Evolutionary conservation across 2,888 invertebrate genomes (phyloP).

Genomic region (Ophion costatus): DNA sequence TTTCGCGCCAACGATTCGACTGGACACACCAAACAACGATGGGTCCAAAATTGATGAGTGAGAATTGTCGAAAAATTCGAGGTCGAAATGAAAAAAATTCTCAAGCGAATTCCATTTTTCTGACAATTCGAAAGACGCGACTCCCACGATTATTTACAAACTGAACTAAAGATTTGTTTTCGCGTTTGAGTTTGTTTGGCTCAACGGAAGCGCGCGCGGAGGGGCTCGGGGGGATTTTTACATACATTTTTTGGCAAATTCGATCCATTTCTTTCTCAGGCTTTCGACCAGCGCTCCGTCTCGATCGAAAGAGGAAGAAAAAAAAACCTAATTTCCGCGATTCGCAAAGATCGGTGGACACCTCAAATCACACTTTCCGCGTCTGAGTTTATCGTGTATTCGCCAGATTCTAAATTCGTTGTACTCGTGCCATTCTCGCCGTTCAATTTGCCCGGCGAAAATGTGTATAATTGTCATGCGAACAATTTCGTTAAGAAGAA

Average conservation of each 20-base stretch:
- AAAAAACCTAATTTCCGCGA: neutral
- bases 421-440: slow-evolving; percentile 62
- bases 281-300: neutral
- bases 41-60: neutral
- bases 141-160: neutral
- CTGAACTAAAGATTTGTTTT: neutral
- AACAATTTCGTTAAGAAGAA: slow-evolving; percentile 79
- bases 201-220: neutral
- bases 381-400: slow-evolving; percentile 16
- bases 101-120: neutral
- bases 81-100: neutral
- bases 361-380: slow-evolving; percentile 21
- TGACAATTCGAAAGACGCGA: neutral
- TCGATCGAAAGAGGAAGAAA: neutral
- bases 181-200: neutral
- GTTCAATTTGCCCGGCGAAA: slow-evolving; percentile 61
- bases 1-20: neutral
- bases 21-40: neutral
- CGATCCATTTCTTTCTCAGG: neutral
- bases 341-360: neutral
- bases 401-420: slow-evolving; percentile 29
- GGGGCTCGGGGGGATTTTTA: neutral
- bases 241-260: neutral
- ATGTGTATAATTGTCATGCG: slow-evolving; percentile 75
- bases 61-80: neutral